Conservation (phyloP, 1,140 invertebrate species). For the Eumaeus atala region DNA sequence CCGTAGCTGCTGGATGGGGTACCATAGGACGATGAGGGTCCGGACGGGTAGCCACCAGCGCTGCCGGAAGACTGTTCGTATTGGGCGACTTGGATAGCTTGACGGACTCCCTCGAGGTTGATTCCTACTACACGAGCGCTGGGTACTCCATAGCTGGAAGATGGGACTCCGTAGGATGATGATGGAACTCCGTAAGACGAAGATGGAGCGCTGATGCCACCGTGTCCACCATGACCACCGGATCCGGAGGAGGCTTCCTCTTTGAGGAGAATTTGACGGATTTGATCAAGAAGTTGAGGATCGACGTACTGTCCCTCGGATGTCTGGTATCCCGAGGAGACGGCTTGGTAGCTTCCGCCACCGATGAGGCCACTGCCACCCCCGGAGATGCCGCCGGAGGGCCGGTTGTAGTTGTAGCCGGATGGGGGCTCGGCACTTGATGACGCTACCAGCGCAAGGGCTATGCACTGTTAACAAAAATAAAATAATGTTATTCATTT, state of each 20-base stretch:
- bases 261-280: constrained; percentile 83
- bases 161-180: constrained; percentile 77
- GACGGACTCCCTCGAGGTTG: constrained; percentile 83
- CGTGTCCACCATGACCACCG: constrained; percentile 70
- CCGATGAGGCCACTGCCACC: constrained; percentile 66
- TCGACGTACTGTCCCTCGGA: constrained; percentile 84
- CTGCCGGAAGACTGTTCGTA: constrained; percentile 74
- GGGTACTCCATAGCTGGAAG: constrained; percentile 76
- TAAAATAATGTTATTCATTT: background rate
- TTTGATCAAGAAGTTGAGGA: constrained; percentile 82
- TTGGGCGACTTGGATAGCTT: constrained; percentile 84
- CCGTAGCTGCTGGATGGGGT: constrained; percentile 77
- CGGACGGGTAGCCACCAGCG: constrained; percentile 75
- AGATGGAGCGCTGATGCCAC: constrained; percentile 74
- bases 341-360: constrained; percentile 76
- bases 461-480: constrained; percentile 63
- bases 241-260: constrained; percentile 77
- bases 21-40: constrained; percentile 73
- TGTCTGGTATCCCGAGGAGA: constrained; percentile 80
- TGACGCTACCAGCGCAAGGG: constrained; percentile 67
- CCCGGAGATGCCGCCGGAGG: constrained; percentile 68
- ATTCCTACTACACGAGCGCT: constrained; percentile 80
- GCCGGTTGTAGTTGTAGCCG: constrained; percentile 71
- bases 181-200: constrained; percentile 78
- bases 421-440: constrained; percentile 60